Percentiles rank a stretch among this genome's conserved stretches.
These are phyloP conservation scores for Brachirus orientalis DNA, from an alignment of 2,113 vertebrate species.

Conservation along the genomic window DNA sequence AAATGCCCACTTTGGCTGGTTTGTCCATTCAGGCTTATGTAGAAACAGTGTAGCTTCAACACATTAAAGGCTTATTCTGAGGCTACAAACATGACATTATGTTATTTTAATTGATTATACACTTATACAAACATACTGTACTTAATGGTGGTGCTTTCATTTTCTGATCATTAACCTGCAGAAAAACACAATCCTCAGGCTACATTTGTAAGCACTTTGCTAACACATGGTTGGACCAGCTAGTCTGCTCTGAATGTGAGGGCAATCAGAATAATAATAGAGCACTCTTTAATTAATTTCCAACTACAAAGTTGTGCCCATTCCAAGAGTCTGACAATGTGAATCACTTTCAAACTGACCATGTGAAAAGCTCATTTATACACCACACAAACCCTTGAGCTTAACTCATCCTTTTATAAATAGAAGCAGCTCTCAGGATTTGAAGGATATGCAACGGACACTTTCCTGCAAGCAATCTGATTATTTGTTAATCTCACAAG, in stretches of 20 bases:
- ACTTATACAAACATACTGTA: too few species aligned
- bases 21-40: too few species aligned
- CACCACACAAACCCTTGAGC: constrained; percentile 43
- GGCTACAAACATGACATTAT: too few species aligned
- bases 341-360: constrained; percentile 35
- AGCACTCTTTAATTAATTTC: neutral
- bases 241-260: neutral
- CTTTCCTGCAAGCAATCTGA: constrained; percentile 39
- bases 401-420: constrained; percentile 74
- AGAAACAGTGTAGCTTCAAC: too few species aligned
- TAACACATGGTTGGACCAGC: constrained; percentile 4
- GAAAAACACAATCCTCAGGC: constrained; percentile 6
- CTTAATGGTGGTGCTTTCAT: too few species aligned
- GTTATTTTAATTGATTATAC: too few species aligned
- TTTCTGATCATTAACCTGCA: neutral
- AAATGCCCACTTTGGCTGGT: too few species aligned
- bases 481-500: constrained; percentile 59
- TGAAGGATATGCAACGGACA: constrained; percentile 31
- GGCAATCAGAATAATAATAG: constrained; percentile 22
- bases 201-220: neutral
- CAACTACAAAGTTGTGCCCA: constrained; percentile 17
- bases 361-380: constrained; percentile 63
- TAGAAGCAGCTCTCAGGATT: constrained; percentile 55
- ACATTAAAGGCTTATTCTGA: too few species aligned
- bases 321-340: constrained; percentile 35